Evolutionary conservation across 30 jellyfish, hydroid and myxozoan genomes (phyloP), one percentile per base, ranked within the genome.

Genomic region (Hydractinia echinata): DNA sequence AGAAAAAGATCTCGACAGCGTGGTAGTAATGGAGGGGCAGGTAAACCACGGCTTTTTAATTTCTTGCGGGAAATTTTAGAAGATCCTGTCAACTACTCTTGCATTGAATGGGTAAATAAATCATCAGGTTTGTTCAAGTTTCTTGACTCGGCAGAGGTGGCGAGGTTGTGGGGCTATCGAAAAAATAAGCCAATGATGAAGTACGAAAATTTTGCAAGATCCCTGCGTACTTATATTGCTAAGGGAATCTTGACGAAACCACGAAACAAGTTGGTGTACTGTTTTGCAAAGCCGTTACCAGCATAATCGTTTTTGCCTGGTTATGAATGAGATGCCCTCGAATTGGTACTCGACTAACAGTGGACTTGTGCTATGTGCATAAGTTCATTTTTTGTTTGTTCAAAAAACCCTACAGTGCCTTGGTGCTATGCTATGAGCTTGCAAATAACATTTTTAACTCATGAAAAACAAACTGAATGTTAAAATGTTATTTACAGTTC

Each of bases 161-260:
- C 97, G 19, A 87, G 95, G 51, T 91, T 86, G 15, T 91, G 97
- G 97, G 97, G 96, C 13, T 92, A 66, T 51, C 94, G 95, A 55
- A 91, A 91, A 79, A 91, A 91, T 86, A 86, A 87, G 83, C 96
- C 97, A 18, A 61, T 69, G 78, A 91, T 91, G 97, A 91, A 84
- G 84, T 91, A 91, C 67, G 97, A 91, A 82, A 91, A 91, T 79
- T 87, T 91, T 67, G 97, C 97, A 15, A 53, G 97, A 11, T 91
- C 97, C 8, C 86, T 91, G 21, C 96, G 97, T 56, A 86, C 96
- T 15, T 91, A 91, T 85, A 85, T 86, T 54, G 97, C 97, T 53
- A 86, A 86, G 55, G 96, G 96, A 14, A 86, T 91, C 50, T 69
- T 91, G 81, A 86, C 85, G 54, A 91, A 91, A 83, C 96, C 96